phyloP scores from a whole-genome alignment of 35 echinoderm and acorn worm species.

The Eucidaris tribuloides region DNA sequence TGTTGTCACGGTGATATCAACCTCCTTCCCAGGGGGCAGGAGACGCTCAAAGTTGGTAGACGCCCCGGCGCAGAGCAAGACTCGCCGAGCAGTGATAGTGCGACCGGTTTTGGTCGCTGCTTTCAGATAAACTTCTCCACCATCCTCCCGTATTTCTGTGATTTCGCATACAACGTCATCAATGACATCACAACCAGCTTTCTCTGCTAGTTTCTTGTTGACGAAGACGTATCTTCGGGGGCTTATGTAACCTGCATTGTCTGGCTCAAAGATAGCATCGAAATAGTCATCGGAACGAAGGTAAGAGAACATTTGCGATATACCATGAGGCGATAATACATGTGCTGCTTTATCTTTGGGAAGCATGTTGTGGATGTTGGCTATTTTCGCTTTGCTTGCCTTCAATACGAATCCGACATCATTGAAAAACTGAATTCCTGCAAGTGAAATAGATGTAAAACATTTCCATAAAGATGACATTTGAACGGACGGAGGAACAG shows the following conservation, averaged over 20 bases:
- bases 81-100: slow-evolving; percentile 1
- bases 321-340: background rate
- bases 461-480: no score
- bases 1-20: slow-evolving; percentile 12
- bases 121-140: background rate
- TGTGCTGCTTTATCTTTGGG: background rate
- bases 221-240: slow-evolving; percentile 35
- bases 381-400: background rate
- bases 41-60: slow-evolving; percentile 57
- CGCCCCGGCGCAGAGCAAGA: slow-evolving; percentile 60
- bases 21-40: background rate
- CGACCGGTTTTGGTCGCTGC: slow-evolving; percentile 15
- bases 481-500: no score
- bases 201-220: slow-evolving; percentile 32
- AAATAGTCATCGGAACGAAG: background rate
- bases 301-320: slow-evolving; percentile 26
- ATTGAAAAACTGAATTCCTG: slow-evolving; percentile 40
- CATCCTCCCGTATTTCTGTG: no score
- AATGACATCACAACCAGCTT: slow-evolving; percentile 54
- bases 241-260: slow-evolving; percentile 31
- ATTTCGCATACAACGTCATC: slow-evolving; percentile 34
- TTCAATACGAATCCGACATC: slow-evolving; percentile 42
- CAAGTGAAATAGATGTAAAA: no score
- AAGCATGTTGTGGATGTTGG: background rate
- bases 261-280: background rate